Conservation (phyloP, 2,113 vertebrate species). For the Saguinus midas region DNA sequence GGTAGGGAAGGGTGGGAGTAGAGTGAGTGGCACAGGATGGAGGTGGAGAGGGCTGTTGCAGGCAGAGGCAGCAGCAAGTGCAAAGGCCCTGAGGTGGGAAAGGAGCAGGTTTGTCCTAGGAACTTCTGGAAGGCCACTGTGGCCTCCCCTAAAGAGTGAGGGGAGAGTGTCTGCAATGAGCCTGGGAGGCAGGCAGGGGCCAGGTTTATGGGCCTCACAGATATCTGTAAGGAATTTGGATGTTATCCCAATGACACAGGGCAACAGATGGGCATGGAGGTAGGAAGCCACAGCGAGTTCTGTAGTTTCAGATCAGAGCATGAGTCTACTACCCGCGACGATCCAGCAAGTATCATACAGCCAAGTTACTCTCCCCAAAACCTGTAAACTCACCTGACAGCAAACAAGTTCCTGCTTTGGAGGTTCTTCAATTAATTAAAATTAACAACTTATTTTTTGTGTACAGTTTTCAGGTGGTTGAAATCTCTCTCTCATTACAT, state of each 20-base stretch:
- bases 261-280: background rate
- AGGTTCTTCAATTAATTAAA: background rate
- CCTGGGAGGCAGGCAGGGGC: background rate
- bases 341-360: background rate
- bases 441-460: background rate
- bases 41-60: background rate
- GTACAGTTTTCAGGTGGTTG: background rate
- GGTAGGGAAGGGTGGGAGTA: background rate
- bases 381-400: background rate
- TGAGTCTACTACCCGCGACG: background rate
- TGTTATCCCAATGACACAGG: background rate
- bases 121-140: background rate
- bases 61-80: background rate
- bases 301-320: background rate
- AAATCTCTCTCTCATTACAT: background rate
- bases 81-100: background rate
- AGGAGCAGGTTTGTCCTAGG: background rate
- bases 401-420: background rate
- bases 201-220: background rate
- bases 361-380: background rate
- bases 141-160: background rate
- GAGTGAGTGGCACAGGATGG: too few species aligned
- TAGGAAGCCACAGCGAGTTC: background rate
- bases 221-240: background rate
- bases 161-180: background rate